Evolutionary conservation across 2,113 vertebrate species (phyloP), one percentile per base, ranked within the genome.

Genomic region (Jacana jacana): DNA sequence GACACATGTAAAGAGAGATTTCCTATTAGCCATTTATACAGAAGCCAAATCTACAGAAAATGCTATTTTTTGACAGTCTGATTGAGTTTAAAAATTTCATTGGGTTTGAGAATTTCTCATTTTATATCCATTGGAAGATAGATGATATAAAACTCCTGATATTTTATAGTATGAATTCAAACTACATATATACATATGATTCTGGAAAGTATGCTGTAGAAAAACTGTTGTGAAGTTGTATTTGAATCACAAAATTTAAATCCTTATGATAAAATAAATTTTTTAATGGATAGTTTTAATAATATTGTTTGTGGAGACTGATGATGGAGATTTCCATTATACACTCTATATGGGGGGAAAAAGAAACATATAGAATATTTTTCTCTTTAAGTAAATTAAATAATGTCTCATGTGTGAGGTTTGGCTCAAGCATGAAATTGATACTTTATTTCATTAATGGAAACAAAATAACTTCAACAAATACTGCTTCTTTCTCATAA

Each of bases 71-170:
- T 58, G 66, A 61, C 44, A 8, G 12, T 48, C 8, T 78, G 19
- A 6, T 33, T 76, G 17, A 79, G 9, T 54, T 81, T 35, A 30
- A 82, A 49, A 39, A 42, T n/a, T 49, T 60, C 1, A 16, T 42
- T 80, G 2, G 1, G 3, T 35, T 49, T 35, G 75, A 76, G 10
- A 75, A 37, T n/a, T 51, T 75, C 5, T 70, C 9, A 48, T 44
- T 72, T 95, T 49, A 10, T 40, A 33, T 25, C 68, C 7, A 9
- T 42, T 61, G 27, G 17, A 91, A 84, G 12, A 44, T 35, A 84
- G 12, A 44, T 39, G 46, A 7, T 58, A 46, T 66, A 35, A 81
- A 13, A 15, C 13, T 11, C 2, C 0, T 1, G 0, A 33, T 23
- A 2, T 24, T 81, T 75, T 63, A 13, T 15, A 52, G 13, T n/a